These are phyloP conservation scores for Eclectus roratus DNA, from an alignment of 2,113 vertebrate genomes.

Conservation along the genomic window DNA sequence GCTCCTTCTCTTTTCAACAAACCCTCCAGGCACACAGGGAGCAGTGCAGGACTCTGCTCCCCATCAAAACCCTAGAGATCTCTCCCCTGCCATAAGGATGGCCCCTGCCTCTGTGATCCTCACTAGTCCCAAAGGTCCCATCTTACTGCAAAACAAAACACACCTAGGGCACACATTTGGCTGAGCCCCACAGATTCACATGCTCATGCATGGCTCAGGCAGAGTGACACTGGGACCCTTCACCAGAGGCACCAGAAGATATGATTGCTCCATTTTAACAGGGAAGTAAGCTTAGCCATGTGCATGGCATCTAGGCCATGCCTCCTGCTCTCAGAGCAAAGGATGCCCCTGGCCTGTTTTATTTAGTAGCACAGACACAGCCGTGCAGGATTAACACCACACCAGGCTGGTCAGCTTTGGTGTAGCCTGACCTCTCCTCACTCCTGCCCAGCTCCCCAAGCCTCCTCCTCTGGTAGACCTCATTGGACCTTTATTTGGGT, in stretches of 20 bases:
- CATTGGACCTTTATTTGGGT: neutral
- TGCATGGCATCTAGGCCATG: neutral
- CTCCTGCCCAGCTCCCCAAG: neutral
- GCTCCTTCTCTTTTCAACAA: neutral
- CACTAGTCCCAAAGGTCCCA: neutral
- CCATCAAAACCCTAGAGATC: neutral
- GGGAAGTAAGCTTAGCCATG: neutral
- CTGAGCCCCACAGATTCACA: accelerated
- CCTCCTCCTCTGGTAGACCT: neutral
- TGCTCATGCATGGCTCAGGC: accelerated
- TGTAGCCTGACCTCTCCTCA: accelerated
- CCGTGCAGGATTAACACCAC: accelerated
- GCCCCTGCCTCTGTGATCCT: neutral
- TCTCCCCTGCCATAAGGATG: accelerated
- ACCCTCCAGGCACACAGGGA: neutral
- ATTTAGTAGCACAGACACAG: neutral
- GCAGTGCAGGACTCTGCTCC: neutral
- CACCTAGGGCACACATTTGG: neutral
- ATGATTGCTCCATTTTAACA: neutral
- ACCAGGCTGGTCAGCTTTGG: neutral
- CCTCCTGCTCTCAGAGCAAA: neutral
- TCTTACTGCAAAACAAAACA: neutral
- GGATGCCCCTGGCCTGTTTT: neutral
- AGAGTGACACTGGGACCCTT: accelerated
- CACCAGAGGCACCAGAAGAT: neutral